A percentile compares a stretch with the other conserved stretches of the same genome.
Evolutionary conservation across 2,888 invertebrate species (phyloP).

Genomic region (Zonitis immaculata): DNA sequence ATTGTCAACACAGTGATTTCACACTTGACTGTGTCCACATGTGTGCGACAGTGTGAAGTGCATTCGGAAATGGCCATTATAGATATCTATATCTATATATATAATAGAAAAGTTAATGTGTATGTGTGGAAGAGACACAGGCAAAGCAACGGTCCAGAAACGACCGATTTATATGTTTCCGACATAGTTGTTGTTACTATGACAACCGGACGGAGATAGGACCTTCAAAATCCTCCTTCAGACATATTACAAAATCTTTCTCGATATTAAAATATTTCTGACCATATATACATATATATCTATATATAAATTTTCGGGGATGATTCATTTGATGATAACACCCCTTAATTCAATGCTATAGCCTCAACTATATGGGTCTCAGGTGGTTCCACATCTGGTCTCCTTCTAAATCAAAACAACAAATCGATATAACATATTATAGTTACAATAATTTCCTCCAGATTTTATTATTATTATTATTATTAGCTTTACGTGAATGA

Average conservation of each 20-base stretch:
- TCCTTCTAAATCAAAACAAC: too few relatives aligned
- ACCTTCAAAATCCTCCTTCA: slow-evolving; percentile 24
- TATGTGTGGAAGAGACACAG: slow-evolving; percentile 20
- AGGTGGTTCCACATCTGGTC: slow-evolving; percentile 25
- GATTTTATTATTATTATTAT: too few relatives aligned
- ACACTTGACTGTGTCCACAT: slow-evolving; percentile 36
- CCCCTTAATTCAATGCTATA: background rate
- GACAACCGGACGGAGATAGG: slow-evolving; percentile 37
- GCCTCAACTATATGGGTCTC: slow-evolving; percentile 32
- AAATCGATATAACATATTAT: too few relatives aligned
- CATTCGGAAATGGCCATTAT: slow-evolving; percentile 39
- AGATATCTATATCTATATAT: too few relatives aligned
- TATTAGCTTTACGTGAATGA: too few relatives aligned
- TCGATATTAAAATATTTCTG: too few relatives aligned
- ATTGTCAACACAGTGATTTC: slow-evolving; percentile 36
- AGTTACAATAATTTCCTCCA: too few relatives aligned
- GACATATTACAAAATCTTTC: too few relatives aligned
- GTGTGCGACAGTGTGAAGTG: slow-evolving; percentile 37
- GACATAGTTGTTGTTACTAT: slow-evolving; percentile 38
- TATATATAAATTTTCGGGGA: too few relatives aligned
- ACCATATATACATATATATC: too few relatives aligned
- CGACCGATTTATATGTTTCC: slow-evolving; percentile 39
- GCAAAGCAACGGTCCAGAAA: slow-evolving; percentile 28
- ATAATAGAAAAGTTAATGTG: too few relatives aligned
- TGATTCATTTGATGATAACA: slow-evolving; percentile 1